Evolutionary conservation across 2,888 invertebrate genomes (phyloP).

Genomic region (Chrysolina oricalcia): DNA sequence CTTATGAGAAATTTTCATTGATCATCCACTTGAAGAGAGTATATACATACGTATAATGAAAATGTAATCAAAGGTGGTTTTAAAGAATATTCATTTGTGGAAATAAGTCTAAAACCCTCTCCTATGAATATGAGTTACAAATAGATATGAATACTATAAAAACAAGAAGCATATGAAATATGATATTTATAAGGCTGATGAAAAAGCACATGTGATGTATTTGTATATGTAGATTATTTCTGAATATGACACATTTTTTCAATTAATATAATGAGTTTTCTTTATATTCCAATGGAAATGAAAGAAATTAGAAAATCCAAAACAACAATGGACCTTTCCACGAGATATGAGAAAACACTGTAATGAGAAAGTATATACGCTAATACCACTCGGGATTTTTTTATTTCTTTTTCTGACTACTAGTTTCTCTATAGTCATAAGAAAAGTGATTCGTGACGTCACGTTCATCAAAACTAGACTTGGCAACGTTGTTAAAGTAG

Average conservation of each 20-base stretch:
- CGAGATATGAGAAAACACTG: no score
- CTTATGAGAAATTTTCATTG: neutral
- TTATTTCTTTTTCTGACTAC: no score
- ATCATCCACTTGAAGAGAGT: neutral
- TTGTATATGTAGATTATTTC: neutral
- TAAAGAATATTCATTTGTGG: slow-evolving; percentile 22
- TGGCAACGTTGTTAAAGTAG: no score
- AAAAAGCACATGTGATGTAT: neutral
- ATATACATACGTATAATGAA: neutral
- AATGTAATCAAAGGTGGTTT: neutral
- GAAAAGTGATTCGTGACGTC: no score
- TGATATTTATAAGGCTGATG: neutral
- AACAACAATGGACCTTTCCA: no score
- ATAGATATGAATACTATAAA: slow-evolving; percentile 6
- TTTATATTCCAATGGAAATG: neutral
- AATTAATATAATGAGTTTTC: neutral
- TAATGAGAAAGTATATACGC: no score
- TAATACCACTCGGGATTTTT: no score
- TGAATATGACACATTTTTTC: neutral
- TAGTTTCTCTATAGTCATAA: no score
- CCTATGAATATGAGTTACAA: slow-evolving; percentile 54
- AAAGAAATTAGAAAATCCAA: neutral
- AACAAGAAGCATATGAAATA: slow-evolving; percentile 6
- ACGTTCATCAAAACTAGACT: no score
- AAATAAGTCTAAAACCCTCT: slow-evolving; percentile 58